Base-by-base conservation (phyloP, 2,797 vertebrate genomes). In the Valencia hispanica region DNA sequence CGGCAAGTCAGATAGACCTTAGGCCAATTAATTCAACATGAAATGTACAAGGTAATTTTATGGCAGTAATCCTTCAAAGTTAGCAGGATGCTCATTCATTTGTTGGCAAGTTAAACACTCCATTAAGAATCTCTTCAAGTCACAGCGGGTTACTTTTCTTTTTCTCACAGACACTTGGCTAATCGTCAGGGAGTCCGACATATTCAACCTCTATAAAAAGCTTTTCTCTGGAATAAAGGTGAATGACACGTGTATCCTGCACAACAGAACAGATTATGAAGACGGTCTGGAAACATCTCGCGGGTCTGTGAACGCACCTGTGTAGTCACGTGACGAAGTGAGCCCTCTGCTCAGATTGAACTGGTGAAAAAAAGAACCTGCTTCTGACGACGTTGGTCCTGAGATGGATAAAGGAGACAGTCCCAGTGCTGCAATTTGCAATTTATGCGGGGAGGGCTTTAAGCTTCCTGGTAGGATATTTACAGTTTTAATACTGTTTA, bases 381-480 rank as follows among this genome's bases (percentile, higher is more conserved):
- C 39, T 68, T 15, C 39, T 68, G 68, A 12, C 5, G 7, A 30
- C 0, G 6, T 4, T n/a, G 25, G 68, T 0, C n/a, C n/a, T n/a
- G n/a, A n/a, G 25, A 92, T 92, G 90, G 77, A 89, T 0, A 5
- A 12, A 32, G 43, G 3, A 0, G 45, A 80, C 0, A 63, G 1
- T 2, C 15, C 7, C 1, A 45, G 34, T 25, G 70, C 81, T 14
- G 80, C 50, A 5, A 4, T 45, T 0, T 95, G 94, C 76, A 61
- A 17, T 0, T 57, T 80, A 0, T 95, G 94, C 59, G 92, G 87
- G n/a, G 77, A 85, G 20, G 27, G 47, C 0, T 95, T 91, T 75
- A 89, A 47, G 5, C 78, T 94, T n/a, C 79, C 91, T 5, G 94
- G 93, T 95, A 91, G 32, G 79, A 74, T 8, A 17, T 61, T 78